Evolutionary conservation across 2,888 invertebrate species (phyloP), one percentile per base, ranked within the genome.

Genomic region (Allacma fusca): DNA sequence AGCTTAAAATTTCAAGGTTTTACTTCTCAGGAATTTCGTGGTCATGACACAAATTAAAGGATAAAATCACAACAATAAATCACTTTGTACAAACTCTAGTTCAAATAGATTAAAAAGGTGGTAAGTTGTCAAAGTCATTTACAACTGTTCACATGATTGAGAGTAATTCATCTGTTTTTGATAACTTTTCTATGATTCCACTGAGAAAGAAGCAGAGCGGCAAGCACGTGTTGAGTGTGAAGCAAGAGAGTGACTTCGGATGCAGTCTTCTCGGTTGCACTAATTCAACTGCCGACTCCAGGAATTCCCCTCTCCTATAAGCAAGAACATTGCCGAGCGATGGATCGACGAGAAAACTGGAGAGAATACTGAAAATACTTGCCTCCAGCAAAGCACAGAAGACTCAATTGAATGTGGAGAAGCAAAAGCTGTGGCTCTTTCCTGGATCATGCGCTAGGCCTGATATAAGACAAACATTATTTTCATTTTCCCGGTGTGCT

Each of bases 91-190:
- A 50, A 13, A 50, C 4, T 5, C 34, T 34, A 50, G 50, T 16
- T 50, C 2, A 13, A 50, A 16, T 16, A 16, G 50, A 50, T 50
- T 13, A 50, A 50, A 50, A 50, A 50, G 50, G 50, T 50, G 50
- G 16, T 50, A 50, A 50, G n/a, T 19, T 50, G n/a, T 50, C 50
- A 50, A 50, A 19, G 50, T 50, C 50, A 50, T 50, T 13, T 50
- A 50, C 50, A 50, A 50, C 50, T 50, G 50, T 50, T 50, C 50
- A 50, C 50, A 50, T 50, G 50, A 50, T 50, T 50, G 50, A 50
- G n/a, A 50, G 16, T 4, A 16, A 19, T 50, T 50, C 50, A 50
- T 50, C 50, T 50, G 50, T 50, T 50, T 50, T 50, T 50, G 50
- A 50, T 50, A 50, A 50, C 50, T 34, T 34, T 34, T 19, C 19